These are phyloP conservation scores for Verasper variegatus DNA, from an alignment of 2,113 vertebrate genomes.

Conservation along the genomic window DNA sequence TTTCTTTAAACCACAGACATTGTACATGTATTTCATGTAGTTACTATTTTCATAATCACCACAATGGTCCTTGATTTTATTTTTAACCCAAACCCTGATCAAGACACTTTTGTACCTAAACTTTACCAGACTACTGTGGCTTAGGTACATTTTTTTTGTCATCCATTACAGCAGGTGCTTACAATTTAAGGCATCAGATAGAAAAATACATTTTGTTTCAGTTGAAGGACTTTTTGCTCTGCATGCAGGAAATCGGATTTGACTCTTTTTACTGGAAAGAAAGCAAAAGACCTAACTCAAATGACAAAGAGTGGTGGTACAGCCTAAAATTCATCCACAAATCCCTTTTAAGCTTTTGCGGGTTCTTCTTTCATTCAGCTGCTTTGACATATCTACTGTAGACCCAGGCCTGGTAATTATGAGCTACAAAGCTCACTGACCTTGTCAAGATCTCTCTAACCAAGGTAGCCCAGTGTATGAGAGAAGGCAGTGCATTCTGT, in stretches of 20 bases:
- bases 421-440: conserved; percentile 81
- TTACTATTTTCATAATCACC: not conserved
- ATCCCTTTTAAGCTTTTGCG: conserved; percentile 28
- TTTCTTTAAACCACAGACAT: not conserved
- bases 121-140: not conserved
- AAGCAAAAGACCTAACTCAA: not conserved
- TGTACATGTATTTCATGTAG: not conserved
- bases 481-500: conserved; percentile 52
- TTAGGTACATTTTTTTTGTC: too few relatives aligned
- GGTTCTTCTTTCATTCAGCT: conserved; percentile 47
- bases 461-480: conserved; percentile 37
- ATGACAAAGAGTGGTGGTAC: not conserved
- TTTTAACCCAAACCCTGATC: not conserved
- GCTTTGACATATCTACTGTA: conserved; percentile 69
- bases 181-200: too few relatives aligned
- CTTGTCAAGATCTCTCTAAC: conserved; percentile 73
- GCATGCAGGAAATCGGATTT: not conserved
- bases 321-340: not conserved
- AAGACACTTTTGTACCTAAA: too few relatives aligned
- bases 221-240: not conserved
- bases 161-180: too few relatives aligned
- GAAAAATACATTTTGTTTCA: not conserved
- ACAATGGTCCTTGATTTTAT: not conserved
- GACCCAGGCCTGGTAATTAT: conserved; percentile 75
- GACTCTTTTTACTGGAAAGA: not conserved